phyloP scores from a whole-genome alignment of 2,797 vertebrate genomes.

The Trichosurus vulpecula region DNA sequence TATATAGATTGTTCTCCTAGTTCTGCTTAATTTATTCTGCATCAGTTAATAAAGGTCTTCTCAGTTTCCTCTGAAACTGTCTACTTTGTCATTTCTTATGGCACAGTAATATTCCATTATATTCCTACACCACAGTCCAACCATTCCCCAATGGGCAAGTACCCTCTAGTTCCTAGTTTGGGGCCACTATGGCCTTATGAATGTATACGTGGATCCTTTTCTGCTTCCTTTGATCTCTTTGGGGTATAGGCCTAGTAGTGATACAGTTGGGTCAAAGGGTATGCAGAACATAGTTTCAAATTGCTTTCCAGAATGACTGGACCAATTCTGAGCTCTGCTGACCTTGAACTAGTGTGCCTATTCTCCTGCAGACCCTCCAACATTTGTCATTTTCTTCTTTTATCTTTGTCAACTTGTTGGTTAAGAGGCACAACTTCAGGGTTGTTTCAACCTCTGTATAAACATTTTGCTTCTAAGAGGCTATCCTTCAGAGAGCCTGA shows the following conservation, averaged over 20 bases:
- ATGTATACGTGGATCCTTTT: background rate
- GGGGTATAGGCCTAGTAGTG: background rate
- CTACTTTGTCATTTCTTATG: background rate
- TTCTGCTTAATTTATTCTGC: background rate
- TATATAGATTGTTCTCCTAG: background rate
- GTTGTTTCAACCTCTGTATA: background rate
- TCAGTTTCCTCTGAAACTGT: background rate
- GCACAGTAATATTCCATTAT: background rate
- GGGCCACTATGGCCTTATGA: background rate
- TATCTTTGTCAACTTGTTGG: background rate
- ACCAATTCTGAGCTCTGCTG: background rate
- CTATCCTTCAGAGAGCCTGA: no score
- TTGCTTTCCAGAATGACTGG: background rate
- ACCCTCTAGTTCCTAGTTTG: background rate
- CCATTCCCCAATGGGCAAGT: background rate
- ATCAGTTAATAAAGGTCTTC: background rate
- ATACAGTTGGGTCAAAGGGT: background rate
- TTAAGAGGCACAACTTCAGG: background rate
- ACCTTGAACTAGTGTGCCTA: background rate
- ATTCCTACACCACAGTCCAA: background rate
- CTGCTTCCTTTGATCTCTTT: background rate
- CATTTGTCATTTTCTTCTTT: background rate
- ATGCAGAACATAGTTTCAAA: background rate
- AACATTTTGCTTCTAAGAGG: background rate
- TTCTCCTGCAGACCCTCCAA: background rate